Evolutionary conservation across 2,797 vertebrate genomes (phyloP).

Genomic region (Melanotaenia maccullochi): DNA sequence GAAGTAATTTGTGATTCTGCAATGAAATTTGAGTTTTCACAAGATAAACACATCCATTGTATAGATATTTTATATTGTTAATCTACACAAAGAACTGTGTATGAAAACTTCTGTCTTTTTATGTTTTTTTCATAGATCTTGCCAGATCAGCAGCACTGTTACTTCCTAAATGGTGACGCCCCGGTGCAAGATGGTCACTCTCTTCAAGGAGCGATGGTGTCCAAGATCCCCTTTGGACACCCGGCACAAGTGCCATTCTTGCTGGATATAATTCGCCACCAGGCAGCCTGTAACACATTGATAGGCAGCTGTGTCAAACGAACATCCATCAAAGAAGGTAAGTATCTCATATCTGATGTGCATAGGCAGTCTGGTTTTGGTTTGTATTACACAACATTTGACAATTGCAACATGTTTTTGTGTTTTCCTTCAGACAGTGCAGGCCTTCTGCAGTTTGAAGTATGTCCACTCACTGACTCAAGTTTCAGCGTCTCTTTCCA

Average conservation of each 20-base stretch:
- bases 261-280: slow-evolving; percentile 92
- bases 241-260: slow-evolving; percentile 93
- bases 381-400: not conserved
- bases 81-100: not conserved
- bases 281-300: slow-evolving; percentile 94
- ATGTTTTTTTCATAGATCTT: slow-evolving; percentile 83
- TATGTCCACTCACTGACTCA: slow-evolving; percentile 95
- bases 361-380: not conserved
- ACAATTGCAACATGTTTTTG: not conserved
- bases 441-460: slow-evolving; percentile 96
- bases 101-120: not conserved
- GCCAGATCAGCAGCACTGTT: slow-evolving; percentile 97
- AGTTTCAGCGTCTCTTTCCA: slow-evolving; percentile 98
- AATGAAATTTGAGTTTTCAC: not conserved
- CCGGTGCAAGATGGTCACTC: slow-evolving; percentile 93
- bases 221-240: slow-evolving; percentile 96
- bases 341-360: not conserved
- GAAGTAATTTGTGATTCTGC: not conserved
- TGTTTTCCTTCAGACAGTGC: slow-evolving; percentile 86
- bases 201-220: slow-evolving; percentile 91
- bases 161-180: slow-evolving; percentile 96
- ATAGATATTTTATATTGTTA: not conserved
- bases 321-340: slow-evolving; percentile 94
- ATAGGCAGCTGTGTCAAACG: slow-evolving; percentile 97
- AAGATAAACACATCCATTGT: not conserved